Conservation (phyloP, 2,888 invertebrate genomes). For the Poecilobothrus nobilitatus region DNA sequence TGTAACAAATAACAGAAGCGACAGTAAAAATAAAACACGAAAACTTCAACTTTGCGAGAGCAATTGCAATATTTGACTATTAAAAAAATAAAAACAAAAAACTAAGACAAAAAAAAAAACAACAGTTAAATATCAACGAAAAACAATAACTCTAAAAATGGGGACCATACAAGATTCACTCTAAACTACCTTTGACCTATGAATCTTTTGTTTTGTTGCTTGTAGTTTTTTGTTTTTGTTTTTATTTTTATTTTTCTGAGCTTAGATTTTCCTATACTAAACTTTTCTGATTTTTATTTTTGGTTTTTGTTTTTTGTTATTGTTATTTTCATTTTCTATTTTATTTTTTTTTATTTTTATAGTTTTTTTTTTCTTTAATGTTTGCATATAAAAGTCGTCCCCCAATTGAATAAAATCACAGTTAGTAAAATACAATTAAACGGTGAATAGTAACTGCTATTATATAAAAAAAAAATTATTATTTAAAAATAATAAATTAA, state of each 20-base stretch:
- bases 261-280: background rate
- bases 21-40: background rate
- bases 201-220: too few relatives aligned
- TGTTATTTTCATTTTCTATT: background rate
- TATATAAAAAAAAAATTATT: background rate
- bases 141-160: background rate
- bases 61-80: background rate
- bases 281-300: too few relatives aligned
- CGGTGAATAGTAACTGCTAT: background rate
- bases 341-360: background rate
- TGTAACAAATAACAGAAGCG: background rate
- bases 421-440: background rate
- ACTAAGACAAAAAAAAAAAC: background rate
- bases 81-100: too few relatives aligned
- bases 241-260: background rate
- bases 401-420: constrained; percentile 1
- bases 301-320: background rate
- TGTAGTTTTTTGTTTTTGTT: background rate
- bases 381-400: constrained; percentile 6
- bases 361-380: background rate
- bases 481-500: background rate
- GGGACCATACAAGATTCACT: constrained; percentile 1
- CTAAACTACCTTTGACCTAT: constrained; percentile 6
- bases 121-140: background rate
- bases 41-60: background rate